Percentiles rank a stretch among this genome's conserved stretches.
phyloP scores from a whole-genome alignment of 2,797 vertebrate genomes.

The Pipistrellus nathusii region DNA sequence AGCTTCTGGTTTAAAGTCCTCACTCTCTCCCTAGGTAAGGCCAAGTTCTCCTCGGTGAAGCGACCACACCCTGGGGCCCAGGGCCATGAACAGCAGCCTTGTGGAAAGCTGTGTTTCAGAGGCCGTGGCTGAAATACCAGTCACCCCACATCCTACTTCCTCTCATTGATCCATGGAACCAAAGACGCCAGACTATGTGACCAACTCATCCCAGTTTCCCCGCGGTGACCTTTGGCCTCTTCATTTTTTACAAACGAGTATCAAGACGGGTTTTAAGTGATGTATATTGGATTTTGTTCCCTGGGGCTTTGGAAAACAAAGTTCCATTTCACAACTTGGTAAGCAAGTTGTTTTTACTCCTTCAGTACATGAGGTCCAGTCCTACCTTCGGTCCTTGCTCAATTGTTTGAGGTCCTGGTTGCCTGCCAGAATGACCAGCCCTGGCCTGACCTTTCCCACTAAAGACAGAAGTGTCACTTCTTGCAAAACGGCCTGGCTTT shows the following conservation, averaged over 20 bases:
- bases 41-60: not conserved
- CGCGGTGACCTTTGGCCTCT: not conserved
- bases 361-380: not conserved
- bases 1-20: conserved; percentile 27
- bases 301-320: not conserved
- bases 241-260: not conserved
- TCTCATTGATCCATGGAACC: not conserved
- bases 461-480: conserved; percentile 2
- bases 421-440: not conserved
- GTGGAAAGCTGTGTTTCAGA: not conserved
- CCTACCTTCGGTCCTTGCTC: not conserved
- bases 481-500: conserved; percentile 18
- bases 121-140: not conserved
- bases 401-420: conserved; percentile 3
- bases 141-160: not conserved
- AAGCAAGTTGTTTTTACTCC: not conserved
- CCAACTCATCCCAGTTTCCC: not conserved
- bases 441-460: not conserved
- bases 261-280: not conserved
- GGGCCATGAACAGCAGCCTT: not conserved
- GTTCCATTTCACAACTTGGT: not conserved
- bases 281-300: conserved; percentile 23
- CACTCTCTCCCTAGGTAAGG: not conserved
- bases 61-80: not conserved
- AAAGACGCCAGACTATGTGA: not conserved